Conservation (phyloP, 1,140 invertebrate species). For the Drosophila pseudoobscura region DNA sequence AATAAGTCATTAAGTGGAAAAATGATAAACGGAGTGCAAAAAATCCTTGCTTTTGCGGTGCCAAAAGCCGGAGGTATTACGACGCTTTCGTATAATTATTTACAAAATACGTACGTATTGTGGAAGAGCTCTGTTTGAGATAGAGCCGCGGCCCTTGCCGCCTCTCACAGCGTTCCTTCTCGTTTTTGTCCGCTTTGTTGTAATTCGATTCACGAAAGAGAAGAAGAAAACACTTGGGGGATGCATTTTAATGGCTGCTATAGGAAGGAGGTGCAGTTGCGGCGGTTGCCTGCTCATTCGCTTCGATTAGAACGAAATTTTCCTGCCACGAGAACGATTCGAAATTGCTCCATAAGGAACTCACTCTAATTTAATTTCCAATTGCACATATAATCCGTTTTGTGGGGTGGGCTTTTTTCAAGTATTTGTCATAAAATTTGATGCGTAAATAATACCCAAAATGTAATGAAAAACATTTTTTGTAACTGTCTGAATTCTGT, state of each 20-base stretch:
- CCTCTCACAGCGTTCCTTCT: too few species aligned
- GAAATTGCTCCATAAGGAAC: conserved; percentile 62
- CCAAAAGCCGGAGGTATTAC: too few species aligned
- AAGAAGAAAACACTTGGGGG: conserved; percentile 57
- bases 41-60: too few species aligned
- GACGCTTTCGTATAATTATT: too few species aligned
- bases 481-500: conserved; percentile 44
- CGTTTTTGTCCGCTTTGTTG: conserved; percentile 34
- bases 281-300: conserved; percentile 47
- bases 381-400: conserved; percentile 81
- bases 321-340: conserved; percentile 14
- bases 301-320: conserved; percentile 77
- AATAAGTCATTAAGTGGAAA: too few species aligned
- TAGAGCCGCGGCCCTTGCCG: too few species aligned
- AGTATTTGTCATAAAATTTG: conserved; percentile 77
- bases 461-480: conserved; percentile 48
- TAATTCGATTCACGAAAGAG: conserved; percentile 51
- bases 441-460: conserved; percentile 66
- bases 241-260: conserved; percentile 49
- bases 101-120: too few species aligned
- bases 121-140: too few species aligned
- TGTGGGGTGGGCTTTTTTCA: conserved; percentile 54
- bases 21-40: too few species aligned
- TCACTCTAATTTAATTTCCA: conserved; percentile 79
- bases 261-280: background rate